Conservation (phyloP, 1,140 invertebrate genomes). For the Chrysoperla carnea region DNA sequence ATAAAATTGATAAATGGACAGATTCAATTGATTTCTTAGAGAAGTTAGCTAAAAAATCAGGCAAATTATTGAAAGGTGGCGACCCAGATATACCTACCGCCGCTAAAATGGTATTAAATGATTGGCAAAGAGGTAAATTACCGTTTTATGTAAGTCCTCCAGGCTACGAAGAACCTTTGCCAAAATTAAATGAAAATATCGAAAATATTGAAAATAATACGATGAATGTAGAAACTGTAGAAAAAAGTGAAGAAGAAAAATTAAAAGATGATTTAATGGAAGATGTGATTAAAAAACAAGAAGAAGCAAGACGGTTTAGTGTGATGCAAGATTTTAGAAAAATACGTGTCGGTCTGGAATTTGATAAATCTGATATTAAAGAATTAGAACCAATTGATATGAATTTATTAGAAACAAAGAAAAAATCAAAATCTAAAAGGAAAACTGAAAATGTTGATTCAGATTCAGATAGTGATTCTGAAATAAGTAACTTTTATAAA, state of each 20-base stretch:
- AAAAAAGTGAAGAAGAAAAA: constrained; percentile 13
- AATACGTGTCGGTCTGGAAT: constrained; percentile 56
- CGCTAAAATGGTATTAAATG: constrained; percentile 93
- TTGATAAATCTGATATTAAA: constrained; percentile 46
- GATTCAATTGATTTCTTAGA: constrained; percentile 81
- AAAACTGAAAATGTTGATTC: constrained; percentile 2
- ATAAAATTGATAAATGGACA: constrained; percentile 67
- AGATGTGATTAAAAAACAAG: constrained; percentile 7
- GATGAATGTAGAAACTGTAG: constrained; percentile 8
- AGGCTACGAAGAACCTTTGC: constrained; percentile 45
- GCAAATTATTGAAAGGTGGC: constrained; percentile 88
- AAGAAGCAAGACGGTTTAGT: constrained; percentile 24
- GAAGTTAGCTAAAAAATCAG: constrained; percentile 67
- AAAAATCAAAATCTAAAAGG: constrained; percentile 22
- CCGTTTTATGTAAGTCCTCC: constrained; percentile 85
- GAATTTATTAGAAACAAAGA: constrained; percentile 23
- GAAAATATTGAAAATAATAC: constrained; percentile 4
- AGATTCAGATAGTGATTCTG: constrained; percentile 18
- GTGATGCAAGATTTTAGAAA: constrained; percentile 65
- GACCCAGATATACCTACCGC: constrained; percentile 82
- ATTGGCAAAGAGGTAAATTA: constrained; percentile 95
- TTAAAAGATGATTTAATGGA: not conserved
- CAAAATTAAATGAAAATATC: constrained; percentile 17
- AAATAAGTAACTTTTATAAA: constrained; percentile 40
- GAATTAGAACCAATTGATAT: constrained; percentile 35